A percentile compares a stretch with the other conserved stretches of the same genome.
Conservation (phyloP, 2,888 invertebrate species). For the Notocelia uddmanniana region DNA sequence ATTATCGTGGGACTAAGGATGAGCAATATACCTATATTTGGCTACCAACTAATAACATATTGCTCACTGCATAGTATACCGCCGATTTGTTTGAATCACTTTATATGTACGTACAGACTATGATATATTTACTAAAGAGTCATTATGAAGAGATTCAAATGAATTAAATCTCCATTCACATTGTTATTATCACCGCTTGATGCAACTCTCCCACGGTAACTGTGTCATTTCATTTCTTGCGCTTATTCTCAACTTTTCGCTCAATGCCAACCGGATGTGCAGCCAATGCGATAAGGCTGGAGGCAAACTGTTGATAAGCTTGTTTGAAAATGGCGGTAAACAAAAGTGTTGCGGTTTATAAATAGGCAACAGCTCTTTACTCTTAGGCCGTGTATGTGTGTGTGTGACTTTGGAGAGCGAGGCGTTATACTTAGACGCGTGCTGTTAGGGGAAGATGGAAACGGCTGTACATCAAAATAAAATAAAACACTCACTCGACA, state of each 20-base stretch:
- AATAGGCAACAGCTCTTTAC: background rate
- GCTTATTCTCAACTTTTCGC: conserved; percentile 52
- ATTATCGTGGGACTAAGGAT: too few relatives aligned
- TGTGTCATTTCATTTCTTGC: conserved; percentile 54
- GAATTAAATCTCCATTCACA: conserved; percentile 21
- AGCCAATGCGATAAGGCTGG: conserved; percentile 49
- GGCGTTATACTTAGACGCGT: too few relatives aligned
- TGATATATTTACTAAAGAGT: background rate
- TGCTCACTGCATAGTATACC: background rate
- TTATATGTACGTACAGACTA: background rate
- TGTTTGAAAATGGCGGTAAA: conserved; percentile 27
- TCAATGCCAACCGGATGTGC: conserved; percentile 52
- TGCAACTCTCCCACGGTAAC: conserved; percentile 60
- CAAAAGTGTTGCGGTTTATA: background rate
- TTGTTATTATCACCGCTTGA: conserved; percentile 39
- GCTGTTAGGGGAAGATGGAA: too few relatives aligned
- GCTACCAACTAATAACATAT: too few relatives aligned
- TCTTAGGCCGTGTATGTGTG: background rate
- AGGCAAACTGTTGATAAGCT: conserved; percentile 42
- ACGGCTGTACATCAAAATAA: too few relatives aligned
- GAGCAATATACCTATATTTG: too few relatives aligned
- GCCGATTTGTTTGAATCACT: background rate
- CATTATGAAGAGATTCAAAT: conserved; percentile 5
- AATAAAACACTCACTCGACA: too few relatives aligned
- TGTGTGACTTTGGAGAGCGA: too few relatives aligned